Evolutionary conservation across 1,140 invertebrate genomes (phyloP).

Genomic region (Cydia fagiglandana): DNA sequence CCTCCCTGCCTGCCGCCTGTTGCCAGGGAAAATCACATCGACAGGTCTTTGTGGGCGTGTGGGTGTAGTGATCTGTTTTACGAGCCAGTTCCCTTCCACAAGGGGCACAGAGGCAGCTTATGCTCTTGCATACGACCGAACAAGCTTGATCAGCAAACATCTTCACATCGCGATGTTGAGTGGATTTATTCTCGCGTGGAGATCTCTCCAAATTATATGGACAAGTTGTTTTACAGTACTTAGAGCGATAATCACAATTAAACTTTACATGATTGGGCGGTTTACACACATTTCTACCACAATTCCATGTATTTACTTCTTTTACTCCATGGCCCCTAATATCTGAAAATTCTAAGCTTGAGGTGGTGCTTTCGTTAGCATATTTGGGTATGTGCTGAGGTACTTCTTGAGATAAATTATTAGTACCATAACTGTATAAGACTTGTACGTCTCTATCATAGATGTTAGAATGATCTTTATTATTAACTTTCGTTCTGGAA

Average conservation of each 20-base stretch:
- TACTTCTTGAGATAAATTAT: neutral
- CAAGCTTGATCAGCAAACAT: neutral
- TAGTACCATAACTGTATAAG: neutral
- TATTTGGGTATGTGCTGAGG: neutral
- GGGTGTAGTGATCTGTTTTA: neutral
- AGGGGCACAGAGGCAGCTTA: neutral
- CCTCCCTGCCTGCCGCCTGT: neutral
- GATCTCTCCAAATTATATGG: neutral
- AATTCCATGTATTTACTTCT: neutral
- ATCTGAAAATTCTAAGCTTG: neutral
- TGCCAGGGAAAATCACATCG: neutral
- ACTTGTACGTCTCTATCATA: neutral
- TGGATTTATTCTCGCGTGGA: neutral
- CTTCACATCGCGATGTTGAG: neutral
- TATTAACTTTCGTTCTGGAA: neutral
- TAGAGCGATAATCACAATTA: neutral
- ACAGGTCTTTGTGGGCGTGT: neutral
- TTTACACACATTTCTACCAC: neutral
- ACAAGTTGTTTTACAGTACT: neutral
- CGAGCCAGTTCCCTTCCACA: neutral
- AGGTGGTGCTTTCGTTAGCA: neutral
- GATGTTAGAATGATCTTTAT: neutral
- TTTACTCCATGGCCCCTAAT: neutral
- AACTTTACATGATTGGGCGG: neutral
- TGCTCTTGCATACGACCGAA: neutral